phyloP scores from a whole-genome alignment of 2,113 vertebrate species.

The Pelecanoides urinatrix region DNA sequence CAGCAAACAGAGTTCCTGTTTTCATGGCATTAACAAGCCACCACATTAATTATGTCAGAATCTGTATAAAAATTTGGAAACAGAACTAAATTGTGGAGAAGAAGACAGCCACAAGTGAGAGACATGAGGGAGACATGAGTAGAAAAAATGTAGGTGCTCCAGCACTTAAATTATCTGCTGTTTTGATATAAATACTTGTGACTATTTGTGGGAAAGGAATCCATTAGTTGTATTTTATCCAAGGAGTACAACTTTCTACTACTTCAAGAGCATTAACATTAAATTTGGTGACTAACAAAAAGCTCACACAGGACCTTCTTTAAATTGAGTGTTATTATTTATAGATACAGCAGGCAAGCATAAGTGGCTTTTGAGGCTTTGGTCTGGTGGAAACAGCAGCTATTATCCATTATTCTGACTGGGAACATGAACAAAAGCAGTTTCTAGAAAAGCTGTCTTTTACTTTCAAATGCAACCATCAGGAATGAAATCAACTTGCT shows the following conservation, averaged over 20 bases:
- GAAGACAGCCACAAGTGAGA: neutral
- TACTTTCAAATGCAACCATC: neutral
- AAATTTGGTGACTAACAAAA: neutral
- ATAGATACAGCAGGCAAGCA: neutral
- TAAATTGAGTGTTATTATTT: slow-evolving; percentile 21
- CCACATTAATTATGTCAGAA: neutral
- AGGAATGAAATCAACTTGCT: neutral
- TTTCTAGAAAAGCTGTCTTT: neutral
- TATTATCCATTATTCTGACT: slow-evolving; percentile 5
- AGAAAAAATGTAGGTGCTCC: neutral
- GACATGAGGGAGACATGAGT: neutral
- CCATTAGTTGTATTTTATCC: neutral
- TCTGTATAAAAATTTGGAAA: neutral
- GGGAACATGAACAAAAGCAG: neutral
- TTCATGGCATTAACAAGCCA: neutral
- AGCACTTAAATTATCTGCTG: neutral
- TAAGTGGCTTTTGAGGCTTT: slow-evolving; percentile 16
- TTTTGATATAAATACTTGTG: neutral
- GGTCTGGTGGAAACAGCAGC: neutral
- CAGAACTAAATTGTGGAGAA: neutral
- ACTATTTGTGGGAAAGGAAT: neutral
- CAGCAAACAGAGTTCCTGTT: neutral
- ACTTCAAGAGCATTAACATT: neutral
- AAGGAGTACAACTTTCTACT: neutral
- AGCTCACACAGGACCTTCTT: neutral